A percentile compares a stretch with the other conserved stretches of the same genome.
Conservation (phyloP, 2,888 invertebrate genomes). For the Ernsta delagoae region DNA sequence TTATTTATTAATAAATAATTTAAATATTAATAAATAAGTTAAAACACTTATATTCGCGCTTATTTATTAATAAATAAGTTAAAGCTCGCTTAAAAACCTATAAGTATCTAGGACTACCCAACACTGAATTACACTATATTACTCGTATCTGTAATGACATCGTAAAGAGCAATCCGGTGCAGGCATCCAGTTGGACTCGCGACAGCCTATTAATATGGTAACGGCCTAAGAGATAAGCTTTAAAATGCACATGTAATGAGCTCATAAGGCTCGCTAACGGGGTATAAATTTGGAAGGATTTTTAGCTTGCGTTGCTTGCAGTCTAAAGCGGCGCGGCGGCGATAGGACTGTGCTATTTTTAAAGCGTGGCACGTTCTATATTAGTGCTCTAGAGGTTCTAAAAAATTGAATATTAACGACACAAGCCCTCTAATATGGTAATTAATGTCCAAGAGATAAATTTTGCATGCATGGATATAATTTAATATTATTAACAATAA, state of each 20-base stretch:
- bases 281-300: conserved; percentile 45
- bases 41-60: too few relatives aligned
- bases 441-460: too few relatives aligned
- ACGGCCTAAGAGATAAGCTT: conserved; percentile 46
- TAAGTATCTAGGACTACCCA: background rate
- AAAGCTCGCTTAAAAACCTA: background rate
- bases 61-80: too few relatives aligned
- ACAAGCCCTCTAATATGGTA: too few relatives aligned
- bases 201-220: conserved; percentile 43
- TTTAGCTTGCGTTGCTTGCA: conserved; percentile 38
- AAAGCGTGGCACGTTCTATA: too few relatives aligned
- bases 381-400: too few relatives aligned
- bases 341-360: background rate
- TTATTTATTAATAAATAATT: too few relatives aligned
- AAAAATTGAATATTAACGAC: too few relatives aligned
- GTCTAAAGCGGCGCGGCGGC: background rate
- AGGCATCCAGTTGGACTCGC: conserved; percentile 10
- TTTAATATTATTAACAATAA: too few relatives aligned
- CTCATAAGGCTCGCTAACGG: conserved; percentile 50
- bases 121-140: background rate
- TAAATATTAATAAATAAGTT: too few relatives aligned
- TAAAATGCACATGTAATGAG: conserved; percentile 60
- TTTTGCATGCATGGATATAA: too few relatives aligned
- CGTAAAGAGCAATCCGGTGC: conserved; percentile 2
- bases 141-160: conserved; percentile 8